Percentiles rank a stretch among this genome's conserved stretches.
phyloP scores from a whole-genome alignment of 1,140 invertebrate genomes.

The Holcopasites calliopsidis region DNA sequence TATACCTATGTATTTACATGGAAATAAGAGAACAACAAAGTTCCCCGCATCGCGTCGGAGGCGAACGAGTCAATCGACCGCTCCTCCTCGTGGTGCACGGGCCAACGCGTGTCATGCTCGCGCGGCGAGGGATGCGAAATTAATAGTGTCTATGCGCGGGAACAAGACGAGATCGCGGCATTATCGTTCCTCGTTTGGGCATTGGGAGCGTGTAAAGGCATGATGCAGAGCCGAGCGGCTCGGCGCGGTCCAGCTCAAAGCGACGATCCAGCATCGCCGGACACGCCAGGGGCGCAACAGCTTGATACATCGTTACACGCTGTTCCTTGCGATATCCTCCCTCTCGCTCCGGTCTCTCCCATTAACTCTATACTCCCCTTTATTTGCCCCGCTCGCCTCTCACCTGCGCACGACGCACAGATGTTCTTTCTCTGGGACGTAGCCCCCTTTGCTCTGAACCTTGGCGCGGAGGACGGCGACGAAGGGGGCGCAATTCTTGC shows the following conservation, averaged over 20 bases:
- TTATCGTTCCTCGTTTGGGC: constrained; percentile 76
- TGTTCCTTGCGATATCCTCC: constrained; percentile 65
- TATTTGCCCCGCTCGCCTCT: not conserved
- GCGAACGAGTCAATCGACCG: constrained; percentile 69
- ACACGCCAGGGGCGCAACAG: constrained; percentile 79
- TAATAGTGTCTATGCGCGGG: constrained; percentile 77
- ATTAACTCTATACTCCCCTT: constrained; percentile 21
- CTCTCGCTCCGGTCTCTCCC: constrained; percentile 19
- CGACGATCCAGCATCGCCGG: constrained; percentile 75
- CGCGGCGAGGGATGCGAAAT: constrained; percentile 68
- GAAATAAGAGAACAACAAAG: too few relatives aligned
- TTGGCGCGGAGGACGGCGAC: not conserved
- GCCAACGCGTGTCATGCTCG: constrained; percentile 38
- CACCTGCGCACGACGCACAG: constrained; percentile 51
- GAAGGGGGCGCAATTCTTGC: not conserved
- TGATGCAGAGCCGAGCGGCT: constrained; percentile 75
- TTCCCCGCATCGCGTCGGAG: too few relatives aligned
- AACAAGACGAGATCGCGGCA: constrained; percentile 64
- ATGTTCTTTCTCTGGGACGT: constrained; percentile 34
- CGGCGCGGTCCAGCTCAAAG: constrained; percentile 74
- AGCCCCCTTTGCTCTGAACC: too few relatives aligned
- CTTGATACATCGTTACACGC: constrained; percentile 80
- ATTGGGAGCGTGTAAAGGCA: constrained; percentile 76
- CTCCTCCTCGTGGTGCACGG: constrained; percentile 35
- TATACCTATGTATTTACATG: too few relatives aligned